Evolutionary conservation across 2,113 vertebrate genomes (phyloP).

Genomic region (Chelonoidis abingdonii): DNA sequence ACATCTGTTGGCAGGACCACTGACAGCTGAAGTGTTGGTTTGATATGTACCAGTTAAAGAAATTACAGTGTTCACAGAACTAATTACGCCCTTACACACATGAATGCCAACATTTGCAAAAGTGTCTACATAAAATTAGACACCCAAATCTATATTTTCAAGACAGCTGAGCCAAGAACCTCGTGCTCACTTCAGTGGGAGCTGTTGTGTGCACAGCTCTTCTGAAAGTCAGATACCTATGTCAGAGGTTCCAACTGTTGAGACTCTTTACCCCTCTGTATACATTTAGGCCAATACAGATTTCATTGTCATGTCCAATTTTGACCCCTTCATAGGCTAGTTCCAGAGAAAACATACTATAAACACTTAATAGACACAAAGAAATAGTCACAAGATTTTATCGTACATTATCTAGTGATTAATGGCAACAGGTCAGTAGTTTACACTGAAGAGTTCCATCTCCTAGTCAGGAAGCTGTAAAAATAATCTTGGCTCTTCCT

Average conservation of each 20-base stretch:
- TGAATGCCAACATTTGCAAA: background rate
- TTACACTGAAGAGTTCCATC: background rate
- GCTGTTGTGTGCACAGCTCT: background rate
- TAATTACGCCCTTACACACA: background rate
- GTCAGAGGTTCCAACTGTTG: background rate
- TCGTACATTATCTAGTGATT: background rate
- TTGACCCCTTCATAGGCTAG: background rate
- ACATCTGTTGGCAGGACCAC: background rate
- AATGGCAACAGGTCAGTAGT: background rate
- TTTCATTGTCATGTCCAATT: background rate
- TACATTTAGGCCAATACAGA: background rate
- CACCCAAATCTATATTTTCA: background rate
- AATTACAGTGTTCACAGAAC: background rate
- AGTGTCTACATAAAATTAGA: background rate
- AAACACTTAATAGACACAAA: background rate
- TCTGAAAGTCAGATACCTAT: background rate
- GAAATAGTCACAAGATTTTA: background rate
- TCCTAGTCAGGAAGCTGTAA: background rate
- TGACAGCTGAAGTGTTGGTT: background rate
- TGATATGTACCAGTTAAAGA: conserved; percentile 1
- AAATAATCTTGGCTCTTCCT: conserved; percentile 6
- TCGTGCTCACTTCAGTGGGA: background rate
- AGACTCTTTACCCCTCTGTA: background rate
- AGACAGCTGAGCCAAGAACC: background rate
- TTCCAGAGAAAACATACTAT: background rate